Percentiles rank a stretch among this genome's conserved stretches.
Conservation (phyloP, 2,797 vertebrate species). For the Miichthys miiuy region DNA sequence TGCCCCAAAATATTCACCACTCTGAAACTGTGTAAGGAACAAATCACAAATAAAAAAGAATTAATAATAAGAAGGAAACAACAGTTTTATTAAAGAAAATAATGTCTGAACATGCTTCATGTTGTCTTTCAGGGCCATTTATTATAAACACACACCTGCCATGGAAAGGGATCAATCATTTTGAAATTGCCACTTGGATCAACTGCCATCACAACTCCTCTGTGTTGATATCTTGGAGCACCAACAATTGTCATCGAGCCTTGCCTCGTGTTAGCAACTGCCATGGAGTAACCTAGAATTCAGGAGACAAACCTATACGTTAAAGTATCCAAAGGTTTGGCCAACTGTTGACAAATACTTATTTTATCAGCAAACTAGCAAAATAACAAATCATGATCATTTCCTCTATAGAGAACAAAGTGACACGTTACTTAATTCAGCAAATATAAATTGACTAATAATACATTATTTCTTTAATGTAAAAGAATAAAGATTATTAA, state of each 20-base stretch:
- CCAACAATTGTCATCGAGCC: conserved; percentile 68
- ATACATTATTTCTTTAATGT: too few relatives aligned
- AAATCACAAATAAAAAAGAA: not conserved
- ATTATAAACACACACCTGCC: conserved; percentile 59
- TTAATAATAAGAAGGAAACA: not conserved
- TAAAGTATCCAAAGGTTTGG: not conserved
- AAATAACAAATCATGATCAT: too few relatives aligned
- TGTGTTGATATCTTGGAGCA: conserved; percentile 82
- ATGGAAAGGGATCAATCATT: conserved; percentile 45
- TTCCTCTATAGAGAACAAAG: not conserved
- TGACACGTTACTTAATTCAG: not conserved
- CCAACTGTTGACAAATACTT: not conserved
- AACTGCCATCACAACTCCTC: conserved; percentile 70
- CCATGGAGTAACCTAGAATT: conserved; percentile 83
- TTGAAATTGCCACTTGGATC: accelerated
- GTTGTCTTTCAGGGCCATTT: not conserved
- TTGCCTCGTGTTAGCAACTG: not conserved
- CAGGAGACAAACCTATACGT: not conserved
- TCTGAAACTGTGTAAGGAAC: conserved; percentile 77
- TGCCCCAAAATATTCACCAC: conserved; percentile 90
- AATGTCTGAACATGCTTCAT: not conserved
- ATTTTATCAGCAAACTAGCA: too few relatives aligned
- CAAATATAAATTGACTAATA: too few relatives aligned
- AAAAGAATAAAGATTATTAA: too few relatives aligned
- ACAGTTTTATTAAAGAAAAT: not conserved